phyloP scores from a whole-genome alignment of 92 coral and sea anemone genomes.

The Porites divaricata region DNA sequence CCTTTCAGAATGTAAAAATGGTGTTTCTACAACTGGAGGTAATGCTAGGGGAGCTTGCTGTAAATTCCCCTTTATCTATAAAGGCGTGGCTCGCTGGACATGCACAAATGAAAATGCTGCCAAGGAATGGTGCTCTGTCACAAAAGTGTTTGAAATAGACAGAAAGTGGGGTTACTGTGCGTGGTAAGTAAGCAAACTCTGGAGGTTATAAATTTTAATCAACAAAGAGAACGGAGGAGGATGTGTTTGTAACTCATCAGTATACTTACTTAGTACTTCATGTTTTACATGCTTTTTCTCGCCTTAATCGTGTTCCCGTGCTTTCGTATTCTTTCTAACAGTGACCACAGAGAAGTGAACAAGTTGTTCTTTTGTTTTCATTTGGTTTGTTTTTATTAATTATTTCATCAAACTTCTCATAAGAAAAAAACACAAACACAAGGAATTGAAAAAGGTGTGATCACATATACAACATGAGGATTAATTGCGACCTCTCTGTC shows the following conservation, averaged over 20 bases:
- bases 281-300: neutral
- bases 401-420: no score
- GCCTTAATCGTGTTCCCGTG: neutral
- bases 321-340: neutral
- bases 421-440: no score
- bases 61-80: slow-evolving; percentile 74
- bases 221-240: no score
- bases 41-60: slow-evolving; percentile 82
- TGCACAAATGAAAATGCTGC: slow-evolving; percentile 50
- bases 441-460: no score
- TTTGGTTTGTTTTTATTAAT: no score
- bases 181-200: slow-evolving; percentile 19
- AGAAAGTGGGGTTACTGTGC: slow-evolving; percentile 79
- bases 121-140: slow-evolving; percentile 75
- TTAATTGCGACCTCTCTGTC: no score
- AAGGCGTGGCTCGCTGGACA: slow-evolving; percentile 73
- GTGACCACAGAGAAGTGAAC: no score
- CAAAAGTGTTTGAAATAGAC: slow-evolving; percentile 64
- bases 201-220: neutral
- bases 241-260: no score
- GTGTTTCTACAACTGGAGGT: slow-evolving; percentile 55
- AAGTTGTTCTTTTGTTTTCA: no score
- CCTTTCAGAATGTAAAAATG: slow-evolving; percentile 23
- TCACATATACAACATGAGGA: no score
- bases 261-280: neutral